These are phyloP conservation scores for Mimachlamys varia DNA, from an alignment of 2,888 invertebrate genomes.

Conservation along the genomic window DNA sequence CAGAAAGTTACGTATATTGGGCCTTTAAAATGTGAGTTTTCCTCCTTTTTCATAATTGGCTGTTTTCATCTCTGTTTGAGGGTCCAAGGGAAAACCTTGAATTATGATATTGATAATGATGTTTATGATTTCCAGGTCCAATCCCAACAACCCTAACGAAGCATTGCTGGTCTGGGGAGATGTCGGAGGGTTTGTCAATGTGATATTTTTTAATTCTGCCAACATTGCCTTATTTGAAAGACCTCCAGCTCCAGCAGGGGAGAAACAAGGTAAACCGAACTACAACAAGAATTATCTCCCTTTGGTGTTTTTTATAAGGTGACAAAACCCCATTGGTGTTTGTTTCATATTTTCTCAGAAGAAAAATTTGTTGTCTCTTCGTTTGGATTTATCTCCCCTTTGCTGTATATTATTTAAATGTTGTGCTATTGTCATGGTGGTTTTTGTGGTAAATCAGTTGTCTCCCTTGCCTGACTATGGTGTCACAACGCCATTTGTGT, in stretches of 20 bases:
- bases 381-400: conserved; percentile 40
- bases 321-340: not conserved
- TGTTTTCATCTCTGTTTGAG: too few species aligned
- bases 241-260: conserved; percentile 79
- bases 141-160: conserved; percentile 79
- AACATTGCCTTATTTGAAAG: conserved; percentile 81
- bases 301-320: not conserved
- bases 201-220: conserved; percentile 79
- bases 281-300: conserved; percentile 6
- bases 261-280: conserved; percentile 78
- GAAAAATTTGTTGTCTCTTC: not conserved
- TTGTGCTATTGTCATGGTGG: not conserved
- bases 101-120: too few species aligned
- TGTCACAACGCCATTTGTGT: not conserved
- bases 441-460: not conserved
- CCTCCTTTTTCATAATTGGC: too few species aligned
- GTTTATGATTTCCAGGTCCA: conserved; percentile 70
- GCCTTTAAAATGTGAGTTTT: too few species aligned
- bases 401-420: conserved; percentile 49
- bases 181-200: conserved; percentile 79
- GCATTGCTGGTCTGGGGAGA: conserved; percentile 81
- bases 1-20: too few species aligned
- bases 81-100: too few species aligned
- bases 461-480: not conserved
- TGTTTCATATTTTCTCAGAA: not conserved